A percentile compares a stretch with the other conserved stretches of the same genome.
Evolutionary conservation across 2,797 vertebrate genomes (phyloP).

Genomic region (Lacerta agilis): DNA sequence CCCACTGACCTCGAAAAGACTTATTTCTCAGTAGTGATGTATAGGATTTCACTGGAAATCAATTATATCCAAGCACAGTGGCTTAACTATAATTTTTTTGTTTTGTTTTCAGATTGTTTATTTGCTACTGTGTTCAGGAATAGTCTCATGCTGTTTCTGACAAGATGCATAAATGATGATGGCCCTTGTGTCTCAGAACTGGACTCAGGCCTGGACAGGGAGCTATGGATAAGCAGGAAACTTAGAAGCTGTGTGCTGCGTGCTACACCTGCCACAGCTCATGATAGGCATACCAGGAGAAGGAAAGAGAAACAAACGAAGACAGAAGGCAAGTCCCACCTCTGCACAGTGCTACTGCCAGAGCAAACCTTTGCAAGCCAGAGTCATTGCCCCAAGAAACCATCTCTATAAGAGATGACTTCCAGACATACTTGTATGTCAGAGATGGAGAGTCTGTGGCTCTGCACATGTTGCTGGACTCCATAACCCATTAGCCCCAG

Average conservation of each 20-base stretch:
- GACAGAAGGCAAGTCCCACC: not conserved
- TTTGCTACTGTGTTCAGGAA: not conserved
- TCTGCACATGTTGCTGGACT: not conserved
- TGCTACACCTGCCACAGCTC: too few relatives aligned
- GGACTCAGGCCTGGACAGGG: too few relatives aligned
- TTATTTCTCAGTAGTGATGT: too few relatives aligned
- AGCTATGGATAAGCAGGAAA: too few relatives aligned
- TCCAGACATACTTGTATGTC: not conserved
- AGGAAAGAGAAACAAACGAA: not conserved
- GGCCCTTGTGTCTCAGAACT: too few relatives aligned
- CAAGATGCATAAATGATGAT: too few relatives aligned
- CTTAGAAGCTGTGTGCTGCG: too few relatives aligned
- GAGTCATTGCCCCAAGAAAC: not conserved
- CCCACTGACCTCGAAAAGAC: too few relatives aligned
- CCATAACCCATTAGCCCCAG: not conserved
- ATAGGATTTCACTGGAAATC: not conserved
- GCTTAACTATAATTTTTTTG: not conserved
- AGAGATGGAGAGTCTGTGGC: not conserved
- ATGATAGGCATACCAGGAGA: too few relatives aligned
- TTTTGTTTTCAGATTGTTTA: not conserved
- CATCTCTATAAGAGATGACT: not conserved
- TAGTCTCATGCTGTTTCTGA: not conserved
- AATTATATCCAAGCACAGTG: not conserved
- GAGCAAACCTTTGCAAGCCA: too few relatives aligned
- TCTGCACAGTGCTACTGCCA: too few relatives aligned